These are phyloP conservation scores for Fratercula arctica DNA, from an alignment of 2,797 vertebrate species.

Conservation along the genomic window DNA sequence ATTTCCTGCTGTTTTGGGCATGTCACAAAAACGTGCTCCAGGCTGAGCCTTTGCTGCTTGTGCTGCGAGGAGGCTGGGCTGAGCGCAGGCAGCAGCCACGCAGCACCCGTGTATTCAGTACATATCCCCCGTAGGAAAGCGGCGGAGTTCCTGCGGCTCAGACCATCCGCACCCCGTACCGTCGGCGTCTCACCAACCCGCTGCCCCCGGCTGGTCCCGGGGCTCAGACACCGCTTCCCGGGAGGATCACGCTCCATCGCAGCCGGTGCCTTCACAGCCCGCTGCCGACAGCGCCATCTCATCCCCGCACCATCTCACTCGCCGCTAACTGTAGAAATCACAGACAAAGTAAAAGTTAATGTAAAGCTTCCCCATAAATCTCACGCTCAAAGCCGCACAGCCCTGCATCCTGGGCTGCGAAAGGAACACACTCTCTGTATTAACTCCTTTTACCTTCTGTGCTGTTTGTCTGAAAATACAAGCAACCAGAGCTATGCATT, in stretches of 20 bases:
- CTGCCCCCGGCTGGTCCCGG: background rate
- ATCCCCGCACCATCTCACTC: background rate
- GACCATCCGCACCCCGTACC: accelerated
- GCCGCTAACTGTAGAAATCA: background rate
- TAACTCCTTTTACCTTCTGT: background rate
- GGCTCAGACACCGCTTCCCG: background rate
- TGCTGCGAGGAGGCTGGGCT: background rate
- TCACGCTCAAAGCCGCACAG: background rate
- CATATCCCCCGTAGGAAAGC: background rate
- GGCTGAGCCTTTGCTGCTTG: background rate
- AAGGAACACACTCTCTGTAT: background rate
- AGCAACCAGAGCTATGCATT: background rate
- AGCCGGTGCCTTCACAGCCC: background rate
- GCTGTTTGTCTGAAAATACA: background rate
- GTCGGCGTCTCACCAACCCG: accelerated
- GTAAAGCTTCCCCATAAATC: background rate
- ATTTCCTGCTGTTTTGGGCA: background rate
- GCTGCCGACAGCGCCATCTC: accelerated
- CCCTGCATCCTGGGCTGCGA: background rate
- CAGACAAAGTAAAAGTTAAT: background rate
- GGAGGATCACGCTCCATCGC: accelerated
- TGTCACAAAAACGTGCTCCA: background rate
- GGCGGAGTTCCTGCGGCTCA: background rate
- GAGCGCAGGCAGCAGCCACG: background rate
- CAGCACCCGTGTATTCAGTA: background rate